Percentiles rank a stretch among this genome's conserved stretches.
Evolutionary conservation across 2,888 invertebrate genomes (phyloP).

Genomic region (Epinotia nisella): DNA sequence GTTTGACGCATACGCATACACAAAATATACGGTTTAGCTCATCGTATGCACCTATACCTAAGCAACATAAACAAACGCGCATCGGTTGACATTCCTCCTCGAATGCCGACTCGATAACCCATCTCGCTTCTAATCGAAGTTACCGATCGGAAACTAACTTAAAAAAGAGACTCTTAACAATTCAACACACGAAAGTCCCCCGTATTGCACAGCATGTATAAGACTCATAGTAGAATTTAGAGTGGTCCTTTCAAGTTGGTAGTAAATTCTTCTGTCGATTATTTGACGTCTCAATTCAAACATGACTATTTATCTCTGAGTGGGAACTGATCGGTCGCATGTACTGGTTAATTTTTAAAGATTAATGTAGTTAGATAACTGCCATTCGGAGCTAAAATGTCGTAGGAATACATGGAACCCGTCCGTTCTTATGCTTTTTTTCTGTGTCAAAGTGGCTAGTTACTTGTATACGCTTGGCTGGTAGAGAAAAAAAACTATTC

Average conservation of each 20-base stretch:
- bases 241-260: constrained; percentile 10
- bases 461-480: constrained; percentile 7
- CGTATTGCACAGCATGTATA: not conserved
- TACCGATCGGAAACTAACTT: constrained; percentile 61
- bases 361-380: constrained; percentile 44
- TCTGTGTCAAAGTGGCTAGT: not conserved
- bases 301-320: constrained; percentile 66
- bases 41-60: constrained; percentile 19
- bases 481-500: constrained; percentile 17
- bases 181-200: constrained; percentile 5
- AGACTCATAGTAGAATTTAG: not conserved
- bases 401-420: not conserved
- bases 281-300: constrained; percentile 75
- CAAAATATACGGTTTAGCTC: not conserved
- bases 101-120: constrained; percentile 73
- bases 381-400: constrained; percentile 14
- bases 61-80: constrained; percentile 54
- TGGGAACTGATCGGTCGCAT: constrained; percentile 52
- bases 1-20: not conserved
- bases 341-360: constrained; percentile 52
- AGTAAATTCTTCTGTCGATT: constrained; percentile 46
- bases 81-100: constrained; percentile 65
- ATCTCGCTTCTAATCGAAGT: constrained; percentile 72
- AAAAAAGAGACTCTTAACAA: not conserved
- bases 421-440: not conserved